Evolutionary conservation across 2,797 vertebrate genomes (phyloP), one percentile per base, ranked within the genome.

Genomic region (Lemur catta): DNA sequence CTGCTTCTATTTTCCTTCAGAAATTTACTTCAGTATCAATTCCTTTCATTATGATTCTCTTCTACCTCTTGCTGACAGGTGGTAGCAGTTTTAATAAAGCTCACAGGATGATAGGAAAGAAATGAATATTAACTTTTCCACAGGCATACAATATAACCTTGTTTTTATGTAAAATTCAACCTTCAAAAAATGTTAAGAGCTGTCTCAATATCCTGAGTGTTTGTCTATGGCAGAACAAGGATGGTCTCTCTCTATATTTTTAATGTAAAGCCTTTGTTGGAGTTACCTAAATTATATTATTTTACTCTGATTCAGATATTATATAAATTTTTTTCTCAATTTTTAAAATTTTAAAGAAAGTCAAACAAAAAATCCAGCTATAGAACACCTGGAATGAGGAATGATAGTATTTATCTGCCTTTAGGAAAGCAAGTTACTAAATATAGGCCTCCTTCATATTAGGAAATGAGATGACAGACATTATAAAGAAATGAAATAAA

Each of bases 91-190:
- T 96, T 97, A 97, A 97, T 97, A 97, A 97, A 91, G 93, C 75
- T 92, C 84, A 97, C 14, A 80, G 84, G 87, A 91, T 96, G 84
- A 96, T 61, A 88, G 57, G 61, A 65, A 76, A 93, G 67, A 96
- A 95, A 96, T 84, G 92, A 97, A 92, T 96, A 95, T 94, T 94
- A 96, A 93, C 92, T 96, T 97, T 96, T 84, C 93, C 92, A 96
- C 20, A 74, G 78, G 81, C 84, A 96, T 55, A 91, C 35, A 93
- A 82, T 89, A 93, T 94, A 95, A 91, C 84, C 84, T 95, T 89
- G 61, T 97, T 96, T 97, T 96, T 96, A 97, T 97, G 94, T 96
- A 97, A 97, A 97, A 96, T 85, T 96, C 89, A 96, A 96, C 95
- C 94, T 98, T 96, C 91, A 93, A 95, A 96, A 95, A 87, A 43